Evolutionary conservation across 2,113 vertebrate species (phyloP), one percentile per base, ranked within the genome.

Genomic region (Montifringilla adamsi): DNA sequence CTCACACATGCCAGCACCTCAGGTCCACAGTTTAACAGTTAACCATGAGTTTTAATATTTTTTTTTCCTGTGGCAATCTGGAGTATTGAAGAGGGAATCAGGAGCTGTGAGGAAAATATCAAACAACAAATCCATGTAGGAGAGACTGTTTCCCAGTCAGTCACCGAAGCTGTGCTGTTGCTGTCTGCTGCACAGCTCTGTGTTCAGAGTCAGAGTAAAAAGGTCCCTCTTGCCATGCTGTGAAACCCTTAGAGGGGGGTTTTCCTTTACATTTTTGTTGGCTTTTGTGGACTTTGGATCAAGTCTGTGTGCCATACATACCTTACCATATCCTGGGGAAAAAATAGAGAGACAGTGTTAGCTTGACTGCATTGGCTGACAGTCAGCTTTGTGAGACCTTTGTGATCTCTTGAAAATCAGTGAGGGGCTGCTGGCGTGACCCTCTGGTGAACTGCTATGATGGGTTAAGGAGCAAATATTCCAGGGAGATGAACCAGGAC

Each of bases 401-500:
- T 55, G 53, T 2, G 0, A 30, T 30, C 53, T 63, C 92, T 87
- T 78, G 84, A 72, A 94, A 94, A 80, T 77, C 94, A 90, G 41
- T 53, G 76, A 78, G 85, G 89, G 92, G 50, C 58, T 87, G 83
- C 85, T 90, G 85, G n/a, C 0, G 0, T 95, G 96, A 96, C 94
- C 93, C 1, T 11, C 56, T 87, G 80, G 46, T 95, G 94, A 96
- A 93, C 95, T 95, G 77, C 73, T 78, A 43, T 0, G 2, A 35
- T 22, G 27, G 66, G 56, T 58, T 82, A 93, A 90, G 76, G 69
- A 93, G 62, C 49, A 89, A 86, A 84, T 95, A 79, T 87, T 94
- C 76, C 80, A 90, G 72, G 76, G 75, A 86, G 89, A 56, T 83
- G 56, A 80, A 94, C 55, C 56, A 93, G 73, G 91, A 93, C 80